phyloP scores from a whole-genome alignment of 2,888 invertebrate genomes.

The Heliothis peltigera region DNA sequence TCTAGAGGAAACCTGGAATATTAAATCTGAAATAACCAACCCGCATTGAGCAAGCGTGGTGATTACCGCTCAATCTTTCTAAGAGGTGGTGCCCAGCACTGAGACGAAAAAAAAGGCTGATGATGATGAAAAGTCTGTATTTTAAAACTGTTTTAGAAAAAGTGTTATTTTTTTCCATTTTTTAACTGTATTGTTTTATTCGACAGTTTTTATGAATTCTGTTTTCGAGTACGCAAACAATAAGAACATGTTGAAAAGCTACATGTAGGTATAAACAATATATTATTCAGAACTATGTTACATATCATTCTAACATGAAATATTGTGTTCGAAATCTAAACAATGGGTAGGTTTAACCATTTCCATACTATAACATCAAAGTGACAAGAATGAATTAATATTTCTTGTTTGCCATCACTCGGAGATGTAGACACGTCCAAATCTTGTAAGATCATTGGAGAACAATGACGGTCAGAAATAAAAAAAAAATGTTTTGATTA shows the following conservation, averaged over 20 bases:
- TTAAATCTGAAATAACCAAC: no score
- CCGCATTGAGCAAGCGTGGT: no score
- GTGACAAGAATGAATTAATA: constrained; percentile 84
- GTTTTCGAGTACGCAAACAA: constrained; percentile 6
- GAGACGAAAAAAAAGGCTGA: no score
- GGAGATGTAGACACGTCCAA: constrained; percentile 76
- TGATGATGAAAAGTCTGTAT: no score
- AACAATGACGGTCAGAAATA: constrained; percentile 75
- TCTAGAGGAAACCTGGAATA: no score
- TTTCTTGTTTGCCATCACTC: constrained; percentile 77
- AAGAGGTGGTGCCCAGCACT: no score
- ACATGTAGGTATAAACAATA: constrained; percentile 23
- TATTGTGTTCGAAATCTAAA: constrained; percentile 59
- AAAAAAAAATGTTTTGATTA: constrained; percentile 51
- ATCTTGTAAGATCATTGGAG: constrained; percentile 79
- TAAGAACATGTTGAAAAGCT: constrained; percentile 20
- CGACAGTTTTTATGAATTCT: constrained; percentile 13
- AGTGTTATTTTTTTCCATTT: neutral
- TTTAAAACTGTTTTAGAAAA: no score
- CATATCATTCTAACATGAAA: constrained; percentile 55
- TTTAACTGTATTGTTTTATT: constrained; percentile 4
- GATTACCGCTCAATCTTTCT: no score
- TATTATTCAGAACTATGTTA: constrained; percentile 32
- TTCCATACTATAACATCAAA: constrained; percentile 75
- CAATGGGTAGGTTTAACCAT: constrained; percentile 68